Percentiles rank a stretch among this genome's conserved stretches.
Conservation (phyloP, 2,113 vertebrate genomes). For the Labeo catla region DNA sequence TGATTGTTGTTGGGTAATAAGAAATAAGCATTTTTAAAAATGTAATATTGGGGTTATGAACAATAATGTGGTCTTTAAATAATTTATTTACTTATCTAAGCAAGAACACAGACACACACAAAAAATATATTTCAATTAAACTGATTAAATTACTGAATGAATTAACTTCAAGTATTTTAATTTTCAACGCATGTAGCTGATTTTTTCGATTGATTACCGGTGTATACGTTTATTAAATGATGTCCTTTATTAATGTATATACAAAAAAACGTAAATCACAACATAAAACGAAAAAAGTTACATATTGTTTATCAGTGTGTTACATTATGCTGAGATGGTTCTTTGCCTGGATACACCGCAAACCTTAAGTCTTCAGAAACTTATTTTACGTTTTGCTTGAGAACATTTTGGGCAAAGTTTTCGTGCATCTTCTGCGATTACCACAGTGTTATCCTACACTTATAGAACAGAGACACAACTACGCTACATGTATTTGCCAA, state of each 20-base stretch:
- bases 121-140: background rate
- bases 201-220: background rate
- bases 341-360: background rate
- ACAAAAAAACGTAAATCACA: background rate
- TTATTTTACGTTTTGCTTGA: background rate
- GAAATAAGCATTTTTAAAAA: background rate
- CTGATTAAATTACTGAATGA: constrained; percentile 55
- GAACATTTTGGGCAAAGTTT: background rate
- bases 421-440: background rate
- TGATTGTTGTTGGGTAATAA: background rate
- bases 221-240: background rate
- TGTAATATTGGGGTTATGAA: background rate
- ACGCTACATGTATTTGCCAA: background rate
- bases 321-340: background rate
- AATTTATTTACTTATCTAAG: background rate
- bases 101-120: no score
- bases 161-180: background rate
- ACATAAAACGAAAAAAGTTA: background rate
- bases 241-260: background rate
- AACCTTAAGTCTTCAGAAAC: background rate
- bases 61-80: background rate
- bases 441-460: background rate
- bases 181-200: background rate
- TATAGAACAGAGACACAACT: background rate
- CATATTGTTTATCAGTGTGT: background rate